These are phyloP conservation scores for Macrostomum lignano DNA, from an alignment of 1,140 invertebrate genomes.

Conservation along the genomic window DNA sequence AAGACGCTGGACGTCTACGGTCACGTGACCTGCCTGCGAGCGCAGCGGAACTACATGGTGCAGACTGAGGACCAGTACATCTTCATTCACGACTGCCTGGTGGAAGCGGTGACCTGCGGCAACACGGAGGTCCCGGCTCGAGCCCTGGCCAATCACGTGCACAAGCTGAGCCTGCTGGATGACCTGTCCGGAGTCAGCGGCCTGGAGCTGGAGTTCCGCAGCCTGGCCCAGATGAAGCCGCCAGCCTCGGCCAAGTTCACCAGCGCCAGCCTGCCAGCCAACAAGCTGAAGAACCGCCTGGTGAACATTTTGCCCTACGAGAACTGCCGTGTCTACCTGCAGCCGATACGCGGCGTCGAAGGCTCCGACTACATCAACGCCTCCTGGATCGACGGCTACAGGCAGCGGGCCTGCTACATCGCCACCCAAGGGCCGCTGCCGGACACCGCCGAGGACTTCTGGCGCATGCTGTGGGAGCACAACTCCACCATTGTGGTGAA, in stretches of 20 bases:
- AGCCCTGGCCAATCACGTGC: slow-evolving; percentile 68
- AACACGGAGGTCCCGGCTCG: slow-evolving; percentile 67
- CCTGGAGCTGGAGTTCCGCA: slow-evolving; percentile 92
- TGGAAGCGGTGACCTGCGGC: slow-evolving; percentile 80
- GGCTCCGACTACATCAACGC: slow-evolving; percentile 37
- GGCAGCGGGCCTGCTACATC: slow-evolving; percentile 30
- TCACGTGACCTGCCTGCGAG: slow-evolving; percentile 76
- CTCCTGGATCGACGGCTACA: slow-evolving; percentile 57
- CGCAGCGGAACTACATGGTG: slow-evolving; percentile 43
- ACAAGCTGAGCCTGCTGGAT: slow-evolving; percentile 38
- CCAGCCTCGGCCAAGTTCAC: too few relatives aligned
- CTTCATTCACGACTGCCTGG: slow-evolving; percentile 67
- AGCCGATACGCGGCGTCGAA: slow-evolving; percentile 59
- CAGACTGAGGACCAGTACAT: slow-evolving; percentile 98
- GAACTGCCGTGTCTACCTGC: slow-evolving; percentile 63
- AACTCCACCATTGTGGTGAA: slow-evolving; percentile 96
- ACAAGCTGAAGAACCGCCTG: slow-evolving; percentile 88
- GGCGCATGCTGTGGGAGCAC: slow-evolving; percentile 98
- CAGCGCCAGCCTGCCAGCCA: too few relatives aligned
- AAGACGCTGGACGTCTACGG: slow-evolving; percentile 93
- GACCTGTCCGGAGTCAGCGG: slow-evolving; percentile 38
- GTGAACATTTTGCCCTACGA: slow-evolving; percentile 80
- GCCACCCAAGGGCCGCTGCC: slow-evolving; percentile 81
- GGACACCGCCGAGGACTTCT: slow-evolving; percentile 87
- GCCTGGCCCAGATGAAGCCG: too few relatives aligned